These are phyloP conservation scores for Nemopilema nomurai DNA, from an alignment of 30 jellyfish, hydroid and myxozoan species.

Conservation along the genomic window DNA sequence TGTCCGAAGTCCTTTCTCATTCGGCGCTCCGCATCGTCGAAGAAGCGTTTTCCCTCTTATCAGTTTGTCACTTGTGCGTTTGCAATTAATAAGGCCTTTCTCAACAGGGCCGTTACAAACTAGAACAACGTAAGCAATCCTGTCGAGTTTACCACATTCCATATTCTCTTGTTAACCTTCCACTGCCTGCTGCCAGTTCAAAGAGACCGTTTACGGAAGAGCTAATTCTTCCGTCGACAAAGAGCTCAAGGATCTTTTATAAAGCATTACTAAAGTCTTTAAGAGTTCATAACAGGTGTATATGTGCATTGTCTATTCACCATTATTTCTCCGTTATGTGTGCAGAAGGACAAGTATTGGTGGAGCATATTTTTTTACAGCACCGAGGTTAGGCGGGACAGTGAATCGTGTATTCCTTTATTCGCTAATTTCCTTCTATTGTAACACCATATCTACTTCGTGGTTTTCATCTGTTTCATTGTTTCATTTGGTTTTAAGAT, in stretches of 20 bases:
- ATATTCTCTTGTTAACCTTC: neutral
- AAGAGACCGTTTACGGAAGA: neutral
- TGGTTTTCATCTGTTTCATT: no score
- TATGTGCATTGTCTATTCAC: neutral
- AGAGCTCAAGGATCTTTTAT: neutral
- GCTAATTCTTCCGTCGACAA: neutral
- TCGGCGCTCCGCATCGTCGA: neutral
- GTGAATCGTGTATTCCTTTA: no score
- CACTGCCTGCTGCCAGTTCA: neutral
- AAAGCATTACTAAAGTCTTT: neutral
- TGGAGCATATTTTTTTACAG: neutral
- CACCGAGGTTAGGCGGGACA: no score
- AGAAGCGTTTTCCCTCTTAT: neutral
- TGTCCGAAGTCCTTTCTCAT: constrained; percentile 1
- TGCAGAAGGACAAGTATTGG: neutral
- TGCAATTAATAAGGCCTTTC: neutral
- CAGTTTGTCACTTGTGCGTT: neutral
- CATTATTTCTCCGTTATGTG: neutral
- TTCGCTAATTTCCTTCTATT: no score
- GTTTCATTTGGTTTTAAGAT: no score
- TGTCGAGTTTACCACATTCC: neutral
- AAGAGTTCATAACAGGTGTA: neutral
- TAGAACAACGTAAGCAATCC: neutral
- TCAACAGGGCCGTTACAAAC: neutral
- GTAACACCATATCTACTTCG: no score